Evolutionary conservation across 2,888 invertebrate species (phyloP), one percentile per base, ranked within the genome.

Genomic region (Antitype chi): DNA sequence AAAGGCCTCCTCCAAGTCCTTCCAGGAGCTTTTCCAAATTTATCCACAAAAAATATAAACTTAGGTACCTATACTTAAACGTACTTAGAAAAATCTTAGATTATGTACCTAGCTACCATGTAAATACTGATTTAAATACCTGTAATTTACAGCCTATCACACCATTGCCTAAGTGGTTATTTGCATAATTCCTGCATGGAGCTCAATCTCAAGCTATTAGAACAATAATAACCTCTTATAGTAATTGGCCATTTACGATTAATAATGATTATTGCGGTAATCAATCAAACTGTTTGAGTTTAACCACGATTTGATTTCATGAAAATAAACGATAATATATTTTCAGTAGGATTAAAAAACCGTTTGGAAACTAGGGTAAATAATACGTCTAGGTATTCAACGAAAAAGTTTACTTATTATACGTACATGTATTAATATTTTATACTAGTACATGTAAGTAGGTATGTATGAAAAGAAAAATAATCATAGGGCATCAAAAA

Each of bases 191-290:
- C 7, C 32, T 25, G 7, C n/a, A 74, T 49, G 53, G n/a, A 67
- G 17, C 17, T 38, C 49, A 49, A 64, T 32, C 20, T 25, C 53
- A 53, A 43, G 15, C 7, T 57, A 49, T 8, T 62, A 49, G 2
- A 23, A 20, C 23, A 55, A 47, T 23, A 52, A 47, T 28, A 59
- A 52, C n/a, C 23, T n/a, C 17, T 5, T 49, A 47, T 4, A 38
- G n/a, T 59, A 78, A 80, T 73, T 80, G 32, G 43, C 25, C 23
- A 49, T 72, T 80, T 20, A 28, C 2, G 15, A 5, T 17, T 23
- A 15, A 8, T 57, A 53, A 53, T 60, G 0, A 11, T 32, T 78
- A 0, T 32, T 52, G 32, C 28, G 6, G 38, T 62, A 76, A 77
- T 38, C 23, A 32, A 5, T 38, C 23, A 32, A 5, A 59, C 23